phyloP scores from a whole-genome alignment of 1,140 invertebrate species.

The Orius insidiosus region DNA sequence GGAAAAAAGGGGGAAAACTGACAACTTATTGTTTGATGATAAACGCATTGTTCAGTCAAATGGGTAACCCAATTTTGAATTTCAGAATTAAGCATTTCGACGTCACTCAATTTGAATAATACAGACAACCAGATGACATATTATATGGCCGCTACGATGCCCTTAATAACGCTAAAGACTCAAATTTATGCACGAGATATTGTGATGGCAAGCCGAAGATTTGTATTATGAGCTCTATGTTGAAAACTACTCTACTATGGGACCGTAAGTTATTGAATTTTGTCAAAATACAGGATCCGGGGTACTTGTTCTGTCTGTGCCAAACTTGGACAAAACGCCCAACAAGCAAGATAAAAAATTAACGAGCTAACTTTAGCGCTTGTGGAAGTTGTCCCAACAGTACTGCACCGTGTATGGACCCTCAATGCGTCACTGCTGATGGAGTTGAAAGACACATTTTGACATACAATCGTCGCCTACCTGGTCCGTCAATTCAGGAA shows the following conservation, averaged over 20 bases:
- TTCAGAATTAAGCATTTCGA: no score
- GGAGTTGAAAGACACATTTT: slow-evolving; percentile 28
- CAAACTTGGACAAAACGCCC: no score
- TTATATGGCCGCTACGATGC: slow-evolving; percentile 1
- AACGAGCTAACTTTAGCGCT: no score
- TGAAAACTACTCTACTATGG: slow-evolving; percentile 14
- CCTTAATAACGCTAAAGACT: background rate
- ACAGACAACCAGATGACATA: slow-evolving; percentile 8
- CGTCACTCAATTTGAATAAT: no score
- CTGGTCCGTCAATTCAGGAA: slow-evolving; percentile 34
- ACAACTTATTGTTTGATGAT: no score
- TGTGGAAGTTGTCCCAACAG: slow-evolving; percentile 22
- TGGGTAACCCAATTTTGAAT: slow-evolving; percentile 16
- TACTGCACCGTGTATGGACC: slow-evolving; percentile 1
- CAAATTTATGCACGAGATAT: slow-evolving; percentile 4
- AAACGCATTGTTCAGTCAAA: background rate
- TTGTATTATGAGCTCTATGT: slow-evolving; percentile 15
- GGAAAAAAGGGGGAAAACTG: no score
- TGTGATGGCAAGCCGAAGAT: slow-evolving; percentile 5
- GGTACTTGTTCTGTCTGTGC: no score
- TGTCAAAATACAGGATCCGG: no score
- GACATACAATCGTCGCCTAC: slow-evolving; percentile 31
- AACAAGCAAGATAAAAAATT: no score
- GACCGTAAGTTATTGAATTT: slow-evolving; percentile 12
- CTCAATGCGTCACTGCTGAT: slow-evolving; percentile 33